Evolutionary conservation across 2,797 vertebrate species (phyloP).

Genomic region (Dendrocincla tyrannina): DNA sequence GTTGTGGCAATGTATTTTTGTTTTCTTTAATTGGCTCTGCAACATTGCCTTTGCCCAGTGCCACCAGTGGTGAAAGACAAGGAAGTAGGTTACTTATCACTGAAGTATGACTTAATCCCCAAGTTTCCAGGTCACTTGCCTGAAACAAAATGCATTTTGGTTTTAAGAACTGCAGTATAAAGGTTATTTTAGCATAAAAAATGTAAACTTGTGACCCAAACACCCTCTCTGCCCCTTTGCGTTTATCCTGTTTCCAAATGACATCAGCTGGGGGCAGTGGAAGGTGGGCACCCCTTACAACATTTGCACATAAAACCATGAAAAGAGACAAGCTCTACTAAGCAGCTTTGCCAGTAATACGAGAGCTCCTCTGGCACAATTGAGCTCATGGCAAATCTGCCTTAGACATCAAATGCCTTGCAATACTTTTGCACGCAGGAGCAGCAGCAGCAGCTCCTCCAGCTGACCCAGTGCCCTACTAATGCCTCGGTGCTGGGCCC

Average conservation of each 20-base stretch:
- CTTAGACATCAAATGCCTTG: accelerated
- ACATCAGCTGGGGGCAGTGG: accelerated
- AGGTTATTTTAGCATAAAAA: accelerated
- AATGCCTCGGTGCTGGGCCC: accelerated
- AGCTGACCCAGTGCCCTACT: neutral
- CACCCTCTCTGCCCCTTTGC: accelerated
- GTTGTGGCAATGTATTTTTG: neutral
- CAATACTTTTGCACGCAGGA: accelerated
- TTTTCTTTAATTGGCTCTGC: neutral
- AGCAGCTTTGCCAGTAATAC: accelerated
- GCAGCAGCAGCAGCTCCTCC: accelerated
- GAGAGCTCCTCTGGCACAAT: accelerated
- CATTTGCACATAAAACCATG: neutral
- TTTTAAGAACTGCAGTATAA: neutral
- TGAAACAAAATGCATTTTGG: neutral
- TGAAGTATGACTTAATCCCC: too few species aligned
- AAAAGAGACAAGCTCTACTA: neutral
- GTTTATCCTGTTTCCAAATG: neutral
- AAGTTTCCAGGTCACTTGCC: neutral
- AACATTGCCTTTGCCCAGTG: neutral
- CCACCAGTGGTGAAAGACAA: neutral
- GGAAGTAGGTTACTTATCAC: neutral
- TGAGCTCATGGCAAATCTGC: neutral
- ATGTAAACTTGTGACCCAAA: accelerated
- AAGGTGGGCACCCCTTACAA: neutral